phyloP scores from a whole-genome alignment of 2,113 vertebrate species.

The Dipodomys spectabilis region DNA sequence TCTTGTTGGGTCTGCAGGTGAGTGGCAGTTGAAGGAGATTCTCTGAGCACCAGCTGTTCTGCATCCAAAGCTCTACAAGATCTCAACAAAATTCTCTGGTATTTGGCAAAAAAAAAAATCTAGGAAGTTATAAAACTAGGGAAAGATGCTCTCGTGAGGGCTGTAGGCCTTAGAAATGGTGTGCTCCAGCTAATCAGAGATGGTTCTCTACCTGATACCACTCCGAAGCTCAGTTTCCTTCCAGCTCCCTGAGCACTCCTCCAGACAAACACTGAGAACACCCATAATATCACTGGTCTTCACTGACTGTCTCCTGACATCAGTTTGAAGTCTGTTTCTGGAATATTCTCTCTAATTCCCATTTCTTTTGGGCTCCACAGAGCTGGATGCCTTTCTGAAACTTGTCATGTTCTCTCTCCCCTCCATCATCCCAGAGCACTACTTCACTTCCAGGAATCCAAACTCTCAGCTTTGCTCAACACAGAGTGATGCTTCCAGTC shows the following conservation, averaged over 20 bases:
- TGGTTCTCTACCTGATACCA: background rate
- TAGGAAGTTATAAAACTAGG: background rate
- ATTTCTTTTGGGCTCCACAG: background rate
- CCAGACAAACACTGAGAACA: background rate
- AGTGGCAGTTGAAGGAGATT: background rate
- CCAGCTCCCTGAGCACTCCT: background rate
- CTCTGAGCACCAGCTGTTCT: background rate
- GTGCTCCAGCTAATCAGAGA: background rate
- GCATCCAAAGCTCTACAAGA: background rate
- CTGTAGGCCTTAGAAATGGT: background rate
- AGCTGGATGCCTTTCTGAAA: background rate
- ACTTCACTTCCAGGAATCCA: background rate
- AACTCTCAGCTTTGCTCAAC: background rate
- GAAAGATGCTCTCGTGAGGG: background rate
- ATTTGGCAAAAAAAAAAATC: background rate
- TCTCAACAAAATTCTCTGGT: background rate
- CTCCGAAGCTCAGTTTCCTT: background rate
- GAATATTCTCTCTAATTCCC: background rate
- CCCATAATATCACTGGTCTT: background rate
- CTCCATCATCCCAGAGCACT: background rate
- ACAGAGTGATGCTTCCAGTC: too few relatives aligned
- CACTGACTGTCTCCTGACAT: background rate
- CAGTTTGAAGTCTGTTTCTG: background rate
- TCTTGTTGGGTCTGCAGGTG: background rate
- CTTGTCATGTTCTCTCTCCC: background rate